Evolutionary conservation across 2,888 invertebrate genomes (phyloP).

Genomic region (Drosophila fulvimacula): DNA sequence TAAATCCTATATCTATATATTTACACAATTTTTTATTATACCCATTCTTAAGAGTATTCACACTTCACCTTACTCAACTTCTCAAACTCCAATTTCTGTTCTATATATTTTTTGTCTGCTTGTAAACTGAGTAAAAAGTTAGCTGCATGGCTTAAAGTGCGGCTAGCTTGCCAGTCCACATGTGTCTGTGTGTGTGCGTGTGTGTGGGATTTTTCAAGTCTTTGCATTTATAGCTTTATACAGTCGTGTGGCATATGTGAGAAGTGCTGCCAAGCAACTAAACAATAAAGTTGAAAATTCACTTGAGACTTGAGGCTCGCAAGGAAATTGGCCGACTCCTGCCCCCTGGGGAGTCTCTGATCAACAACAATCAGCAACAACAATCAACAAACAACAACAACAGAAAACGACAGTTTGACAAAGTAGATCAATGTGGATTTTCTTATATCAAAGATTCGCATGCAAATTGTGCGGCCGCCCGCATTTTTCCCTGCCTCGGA

Average conservation of each 20-base stretch:
- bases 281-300: constrained; percentile 75
- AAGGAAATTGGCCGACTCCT: constrained; percentile 50
- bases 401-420: constrained; percentile 48
- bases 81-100: not conserved
- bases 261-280: constrained; percentile 55
- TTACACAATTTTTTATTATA: not conserved
- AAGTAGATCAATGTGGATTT: constrained; percentile 59
- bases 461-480: constrained; percentile 52
- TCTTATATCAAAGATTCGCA: constrained; percentile 40
- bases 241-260: constrained; percentile 40
- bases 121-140: constrained; percentile 61
- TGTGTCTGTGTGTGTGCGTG: not conserved
- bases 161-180: constrained; percentile 40
- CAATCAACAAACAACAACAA: constrained; percentile 17
- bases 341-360: constrained; percentile 41
- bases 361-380: constrained; percentile 32
- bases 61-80: not conserved
- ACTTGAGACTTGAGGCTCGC: constrained; percentile 57
- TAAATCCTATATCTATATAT: not conserved
- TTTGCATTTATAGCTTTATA: constrained; percentile 56
- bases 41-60: constrained; percentile 2
- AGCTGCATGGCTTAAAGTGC: constrained; percentile 66
- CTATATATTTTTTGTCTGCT: constrained; percentile 23
- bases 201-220: constrained; percentile 4
- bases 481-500: constrained; percentile 32